Conservation (phyloP, 2,888 invertebrate species). For the Drosophila suboccidentalis region DNA sequence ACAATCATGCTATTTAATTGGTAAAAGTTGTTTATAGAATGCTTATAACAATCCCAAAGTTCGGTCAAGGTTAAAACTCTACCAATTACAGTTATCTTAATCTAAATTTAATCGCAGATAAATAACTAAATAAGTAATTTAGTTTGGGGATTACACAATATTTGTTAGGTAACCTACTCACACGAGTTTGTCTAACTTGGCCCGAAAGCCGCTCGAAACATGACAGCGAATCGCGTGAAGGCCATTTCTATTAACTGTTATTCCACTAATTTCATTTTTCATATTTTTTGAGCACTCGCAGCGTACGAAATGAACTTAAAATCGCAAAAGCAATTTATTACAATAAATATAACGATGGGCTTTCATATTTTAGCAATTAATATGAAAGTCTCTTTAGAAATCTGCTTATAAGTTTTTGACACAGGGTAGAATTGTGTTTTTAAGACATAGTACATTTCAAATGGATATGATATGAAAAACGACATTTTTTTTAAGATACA, state of each 20-base stretch:
- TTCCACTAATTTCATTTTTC: constrained; percentile 53
- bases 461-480: too few species aligned
- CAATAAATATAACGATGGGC: constrained; percentile 25
- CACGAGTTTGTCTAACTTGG: constrained; percentile 12
- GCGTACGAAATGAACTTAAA: constrained; percentile 37
- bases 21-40: constrained; percentile 3
- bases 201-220: constrained; percentile 22
- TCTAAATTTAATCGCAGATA: constrained; percentile 44
- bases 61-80: constrained; percentile 36
- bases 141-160: constrained; percentile 27
- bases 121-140: constrained; percentile 26
- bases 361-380: constrained; percentile 1
- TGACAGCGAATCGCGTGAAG: constrained; percentile 57
- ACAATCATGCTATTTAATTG: neutral
- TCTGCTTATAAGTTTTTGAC: neutral
- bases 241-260: constrained; percentile 62
- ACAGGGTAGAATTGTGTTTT: too few species aligned
- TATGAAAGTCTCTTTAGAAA: neutral
- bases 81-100: constrained; percentile 30
- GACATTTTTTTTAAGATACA: too few species aligned
- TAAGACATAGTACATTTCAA: too few species aligned
- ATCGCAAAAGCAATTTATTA: constrained; percentile 46
- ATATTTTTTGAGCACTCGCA: constrained; percentile 41
- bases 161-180: constrained; percentile 42
- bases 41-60: neutral